Base-by-base conservation (phyloP, 2,797 vertebrate species). In the Enteromius mattozi region DNA sequence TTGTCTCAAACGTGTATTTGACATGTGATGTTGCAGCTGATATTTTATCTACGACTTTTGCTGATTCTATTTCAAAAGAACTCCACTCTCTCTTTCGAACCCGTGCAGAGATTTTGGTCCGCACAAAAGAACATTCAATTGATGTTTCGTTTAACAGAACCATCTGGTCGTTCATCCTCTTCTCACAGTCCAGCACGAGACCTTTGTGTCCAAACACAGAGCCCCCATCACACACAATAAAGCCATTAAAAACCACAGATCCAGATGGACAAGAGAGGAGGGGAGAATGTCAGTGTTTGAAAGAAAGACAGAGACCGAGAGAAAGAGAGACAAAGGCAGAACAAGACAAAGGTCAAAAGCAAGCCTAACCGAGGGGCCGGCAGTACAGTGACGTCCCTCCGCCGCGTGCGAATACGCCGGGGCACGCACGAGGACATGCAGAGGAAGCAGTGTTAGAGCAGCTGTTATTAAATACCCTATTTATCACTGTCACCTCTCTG, bases 391-490 rank as follows among this genome's bases (percentile, higher is more conserved):
- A 19, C 24, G 16, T 82, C 47, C 47, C 69, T 86, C 59, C 63
- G 49, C 24, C 45, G 69, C 83, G 80, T 77, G 72, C 45, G 80
- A 45, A 89, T 86, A 86, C 83, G 83, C 63, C 54, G 85, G 82
- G 81, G 80, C 81, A 35, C 13, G 82, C 77, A 70, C 77, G 86
- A 86, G 86, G 82, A 80, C 86, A 86, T 74, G 82, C 82, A 83
- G 84, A 76, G 82, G 83, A 87, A 84, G 86, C 85, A 84, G 83
- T 93, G 92, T 93, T 94, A 93, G 93, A 93, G 93, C 95, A 96
- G 95, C 95, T 96, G 95, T 95, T 95, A 95, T 95, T 96, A 96
- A 96, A 95, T 94, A 94, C 92, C 92, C 95, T 96, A 96, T 96
- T 96, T 96, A 96, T 96, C 95, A 95, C 95, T 95, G 95, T 95